Evolutionary conservation across 2,797 vertebrate species (phyloP), one percentile per base, ranked within the genome.

Genomic region (Rhinoraja longicauda): DNA sequence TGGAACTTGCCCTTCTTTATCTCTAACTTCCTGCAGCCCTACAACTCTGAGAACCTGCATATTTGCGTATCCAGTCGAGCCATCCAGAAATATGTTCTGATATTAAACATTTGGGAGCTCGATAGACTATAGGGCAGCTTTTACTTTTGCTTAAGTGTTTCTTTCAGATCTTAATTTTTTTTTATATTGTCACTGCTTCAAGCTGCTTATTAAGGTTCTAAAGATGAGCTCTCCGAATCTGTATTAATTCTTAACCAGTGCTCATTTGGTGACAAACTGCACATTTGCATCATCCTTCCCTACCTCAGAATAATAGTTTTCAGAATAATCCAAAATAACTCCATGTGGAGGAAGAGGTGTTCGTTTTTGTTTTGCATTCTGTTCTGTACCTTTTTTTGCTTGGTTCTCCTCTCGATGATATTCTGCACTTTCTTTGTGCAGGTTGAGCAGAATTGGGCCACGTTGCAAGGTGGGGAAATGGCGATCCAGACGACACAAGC

Each of bases 401-500:
- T 64, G n/a, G 6, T 88, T 88, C 59, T 3, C 10, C n/a, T 19
- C n/a, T 64, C n/a, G 15, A 73, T 93, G 93, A 9, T 92, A 73
- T 24, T n/a, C 24, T 36, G 29, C 32, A 53, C 53, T n/a, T 92
- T 72, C 6, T 67, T 94, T 81, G 72, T 32, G 4, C 88, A 98
- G 98, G 98, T 98, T 95, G 98, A 98, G 93, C 98, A 98, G 95
- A 99, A 98, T 94, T 99, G 99, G 99, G 98, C 99, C 29, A 98
- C 98, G 15, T 96, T 99, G 86, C 99, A 99, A 93, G 97, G 98
- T 0, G 97, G 98, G 0, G 98, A 99, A 95, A 99, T 99, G 99
- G 99, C 98, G 45, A 99, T 99, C 95, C 99, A 99, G 95, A 99
- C 98, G 0, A 98, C 98, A 1, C 98, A 99, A 96, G 97, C 98